phyloP scores from a whole-genome alignment of 2,888 invertebrate species.

The Drosophila acutilabella region DNA sequence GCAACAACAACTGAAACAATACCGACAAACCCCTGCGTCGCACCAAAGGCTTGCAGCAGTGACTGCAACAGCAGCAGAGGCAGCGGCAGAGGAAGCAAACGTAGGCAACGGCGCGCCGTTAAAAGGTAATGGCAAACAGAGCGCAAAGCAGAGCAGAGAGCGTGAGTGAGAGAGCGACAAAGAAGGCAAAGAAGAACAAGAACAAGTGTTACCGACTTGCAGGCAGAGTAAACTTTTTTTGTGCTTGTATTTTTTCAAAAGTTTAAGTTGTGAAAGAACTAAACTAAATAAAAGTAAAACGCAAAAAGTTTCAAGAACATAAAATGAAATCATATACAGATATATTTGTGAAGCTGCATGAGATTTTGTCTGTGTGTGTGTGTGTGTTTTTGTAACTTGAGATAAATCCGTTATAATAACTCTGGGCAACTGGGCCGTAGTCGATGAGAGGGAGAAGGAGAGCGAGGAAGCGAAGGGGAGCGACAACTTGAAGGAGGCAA shows the following conservation, averaged over 20 bases:
- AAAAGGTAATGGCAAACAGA: constrained; percentile 39
- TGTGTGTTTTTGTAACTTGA: constrained; percentile 66
- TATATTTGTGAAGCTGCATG: constrained; percentile 36
- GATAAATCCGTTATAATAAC: constrained; percentile 80
- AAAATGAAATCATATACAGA: constrained; percentile 58
- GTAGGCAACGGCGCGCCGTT: constrained; percentile 29
- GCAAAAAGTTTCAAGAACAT: constrained; percentile 57
- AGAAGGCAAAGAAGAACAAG: background rate
- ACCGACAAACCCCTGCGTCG: constrained; percentile 25
- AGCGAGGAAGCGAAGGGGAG: constrained; percentile 3
- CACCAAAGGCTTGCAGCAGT: constrained; percentile 14
- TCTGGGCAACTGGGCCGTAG: constrained; percentile 64
- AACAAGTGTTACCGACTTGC: constrained; percentile 18
- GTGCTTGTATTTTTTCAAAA: constrained; percentile 1
- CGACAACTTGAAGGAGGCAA: constrained; percentile 24
- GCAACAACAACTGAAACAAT: constrained; percentile 24
- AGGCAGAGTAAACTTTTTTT: constrained; percentile 40
- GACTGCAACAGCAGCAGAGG: constrained; percentile 1
- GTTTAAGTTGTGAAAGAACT: constrained; percentile 41
- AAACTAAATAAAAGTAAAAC: constrained; percentile 62
- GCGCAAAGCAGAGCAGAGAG: constrained; percentile 13
- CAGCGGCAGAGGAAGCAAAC: constrained; percentile 18
- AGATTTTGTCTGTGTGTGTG: constrained; percentile 21
- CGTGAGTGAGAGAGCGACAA: background rate
- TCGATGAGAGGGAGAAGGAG: background rate